Evolutionary conservation across 2,888 invertebrate genomes (phyloP).

Genomic region (Seira ritae): DNA sequence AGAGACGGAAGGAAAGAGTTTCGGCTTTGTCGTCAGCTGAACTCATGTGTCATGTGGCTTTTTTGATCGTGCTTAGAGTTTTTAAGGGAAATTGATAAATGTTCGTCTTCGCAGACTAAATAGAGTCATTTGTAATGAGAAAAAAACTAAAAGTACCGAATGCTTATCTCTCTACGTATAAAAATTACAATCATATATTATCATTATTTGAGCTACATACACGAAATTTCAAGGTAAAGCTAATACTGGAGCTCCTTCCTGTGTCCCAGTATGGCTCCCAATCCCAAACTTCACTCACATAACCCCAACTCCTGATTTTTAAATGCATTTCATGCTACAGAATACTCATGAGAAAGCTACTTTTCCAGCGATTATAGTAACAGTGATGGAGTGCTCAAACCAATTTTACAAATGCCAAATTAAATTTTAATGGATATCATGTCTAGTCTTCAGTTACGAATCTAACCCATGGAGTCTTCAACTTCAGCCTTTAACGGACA

Average conservation of each 20-base stretch:
- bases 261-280: too few relatives aligned
- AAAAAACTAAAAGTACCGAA: not conserved
- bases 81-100: not conserved
- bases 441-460: too few relatives aligned
- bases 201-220: too few relatives aligned
- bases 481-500: too few relatives aligned
- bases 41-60: too few relatives aligned
- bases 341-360: not conserved
- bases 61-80: not conserved
- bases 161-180: not conserved
- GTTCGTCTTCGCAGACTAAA: not conserved
- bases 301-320: not conserved
- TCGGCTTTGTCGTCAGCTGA: too few relatives aligned
- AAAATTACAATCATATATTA: not conserved
- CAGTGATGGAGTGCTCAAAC: not conserved
- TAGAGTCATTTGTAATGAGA: not conserved
- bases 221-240: not conserved
- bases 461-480: too few relatives aligned
- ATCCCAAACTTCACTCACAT: too few relatives aligned
- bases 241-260: not conserved
- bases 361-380: not conserved
- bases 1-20: too few relatives aligned
- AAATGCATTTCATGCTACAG: not conserved
- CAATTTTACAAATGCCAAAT: conserved; percentile 14
- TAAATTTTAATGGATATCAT: not conserved